Evolutionary conservation across 1,140 invertebrate species (phyloP), one percentile per base, ranked within the genome.

Genomic region (Eueides isabella): DNA sequence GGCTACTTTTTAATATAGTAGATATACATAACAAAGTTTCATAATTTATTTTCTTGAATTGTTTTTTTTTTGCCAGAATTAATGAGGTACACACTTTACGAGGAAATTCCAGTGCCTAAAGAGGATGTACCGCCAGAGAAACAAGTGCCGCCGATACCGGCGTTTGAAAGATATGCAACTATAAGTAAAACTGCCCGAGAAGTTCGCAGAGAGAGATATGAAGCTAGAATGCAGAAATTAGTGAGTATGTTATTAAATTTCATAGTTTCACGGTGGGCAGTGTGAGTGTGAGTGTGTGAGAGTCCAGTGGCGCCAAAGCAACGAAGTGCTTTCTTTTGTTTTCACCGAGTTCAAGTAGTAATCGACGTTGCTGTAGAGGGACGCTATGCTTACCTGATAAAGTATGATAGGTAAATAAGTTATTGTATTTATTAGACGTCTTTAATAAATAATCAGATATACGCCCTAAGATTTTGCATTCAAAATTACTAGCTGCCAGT

Each of bases 111-210:
- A 0, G 67, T 82, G 2, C 90, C 86, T 0, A 92, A 93, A 64
- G 90, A 92, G 16, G 90, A 93, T 35, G 81, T 86, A 6, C 86
- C 89, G 0, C 89, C 86, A 0, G 90, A 92, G 77, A 91, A 92
- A 76, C 90, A 91, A 55, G 16, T 90, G 0, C 90, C 90, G 0
- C 85, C 86, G 1, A 83, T 92, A 19, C 89, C 91, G 9, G 89
- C 91, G 0, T 93, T 81, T 70, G 88, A 93, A 65, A 68, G 88
- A 7, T 93, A 93, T 48, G 89, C 90, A 6, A 79, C 76, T 63
- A 90, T 92, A 55, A 93, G 91, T 71, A 91, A 91, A 73, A 86
- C 85, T 0, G 80, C 85, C 0, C 76, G 86, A 6, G 86, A 92
- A 71, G 87, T 93, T 4, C 80, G 90, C 0, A 79, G 90, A 0